A percentile compares a stretch with the other conserved stretches of the same genome.
Evolutionary conservation across 1,140 invertebrate species (phyloP).

Genomic region (Pentalonia nigronervosa): DNA sequence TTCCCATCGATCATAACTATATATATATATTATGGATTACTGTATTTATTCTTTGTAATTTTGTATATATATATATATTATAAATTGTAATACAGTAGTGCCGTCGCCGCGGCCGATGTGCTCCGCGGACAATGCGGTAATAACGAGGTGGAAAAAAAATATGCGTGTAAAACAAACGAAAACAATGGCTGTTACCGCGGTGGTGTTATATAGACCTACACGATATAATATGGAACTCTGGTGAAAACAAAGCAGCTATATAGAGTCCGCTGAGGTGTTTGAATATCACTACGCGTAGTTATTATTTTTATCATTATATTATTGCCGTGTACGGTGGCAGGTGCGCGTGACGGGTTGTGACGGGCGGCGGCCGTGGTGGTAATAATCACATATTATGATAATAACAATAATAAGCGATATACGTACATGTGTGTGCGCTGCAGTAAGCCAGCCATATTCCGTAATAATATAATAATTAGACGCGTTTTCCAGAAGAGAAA

Average conservation of each 20-base stretch:
- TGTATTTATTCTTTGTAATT: too few relatives aligned
- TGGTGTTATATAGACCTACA: not conserved
- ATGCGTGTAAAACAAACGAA: conserved; percentile 23
- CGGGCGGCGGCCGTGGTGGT: not conserved
- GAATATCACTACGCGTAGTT: conserved; percentile 6
- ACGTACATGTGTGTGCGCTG: too few relatives aligned
- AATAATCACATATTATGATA: not conserved
- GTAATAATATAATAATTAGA: conserved; percentile 30
- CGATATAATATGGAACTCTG: not conserved
- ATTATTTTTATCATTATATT: conserved; percentile 38
- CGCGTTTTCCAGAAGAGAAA: conserved; percentile 24
- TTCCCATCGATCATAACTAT: too few relatives aligned
- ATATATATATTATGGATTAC: too few relatives aligned
- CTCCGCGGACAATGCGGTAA: conserved; percentile 40
- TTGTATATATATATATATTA: not conserved
- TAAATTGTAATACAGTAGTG: not conserved
- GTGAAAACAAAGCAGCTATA: conserved; percentile 37
- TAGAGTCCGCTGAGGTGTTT: conserved; percentile 32
- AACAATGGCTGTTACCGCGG: conserved; percentile 26
- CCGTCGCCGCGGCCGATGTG: not conserved
- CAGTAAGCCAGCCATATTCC: too few relatives aligned
- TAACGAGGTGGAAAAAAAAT: conserved; percentile 32
- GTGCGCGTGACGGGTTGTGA: conserved; percentile 36
- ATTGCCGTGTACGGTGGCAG: not conserved
- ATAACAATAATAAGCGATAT: conserved; percentile 7